Evolutionary conservation across 2,113 vertebrate species (phyloP), one percentile per base, ranked within the genome.

Genomic region (Phainopepla nitens): DNA sequence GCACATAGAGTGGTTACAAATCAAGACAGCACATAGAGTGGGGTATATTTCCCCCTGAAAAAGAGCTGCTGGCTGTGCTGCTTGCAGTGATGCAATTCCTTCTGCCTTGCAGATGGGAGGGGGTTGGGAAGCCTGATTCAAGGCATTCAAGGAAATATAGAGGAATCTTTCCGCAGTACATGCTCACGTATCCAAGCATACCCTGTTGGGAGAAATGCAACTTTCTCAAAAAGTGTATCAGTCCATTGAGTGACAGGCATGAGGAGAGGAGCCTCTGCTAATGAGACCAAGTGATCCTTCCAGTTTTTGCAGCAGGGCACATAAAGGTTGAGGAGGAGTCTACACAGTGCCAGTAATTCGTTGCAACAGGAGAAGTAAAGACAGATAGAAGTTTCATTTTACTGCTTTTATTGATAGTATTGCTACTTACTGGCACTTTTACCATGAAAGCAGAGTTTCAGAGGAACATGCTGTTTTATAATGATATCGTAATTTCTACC

Each of bases 341-440:
- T 61, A 29, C 1, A 2, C 21, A 60, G 51, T 33, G 24, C 2
- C 9, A 71, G 28, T 29, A 58, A 31, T n/a, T 76, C 0, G 0
- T 60, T 82, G 13, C 24, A 78, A n/a, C 4, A 51, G 31, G 16
- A 62, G 13, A 49, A 1, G 16, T 39, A 44, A 47, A 73, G 24
- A 51, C 27, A 4, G 4, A 7, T 5, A 81, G 16, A 27, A 20
- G 21, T 33, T 60, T 69, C 8, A 53, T 61, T 77, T 60, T 56
- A 31, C 4, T 75, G 50, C 69, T 68, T 95, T 79, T 81, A 71
- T 64, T 89, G 58, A 73, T 17, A 5, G 22, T 69, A 51, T 54
- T 89, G 18, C 5, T 76, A 36, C 31, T 71, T 88, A 56, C 16
- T 3, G 9, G 5, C 5, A 58, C 8, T 78, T 87, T 44, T 64